Evolutionary conservation across 1,140 invertebrate genomes (phyloP), one percentile per base, ranked within the genome.

Genomic region (Brachionus sp.): DNA sequence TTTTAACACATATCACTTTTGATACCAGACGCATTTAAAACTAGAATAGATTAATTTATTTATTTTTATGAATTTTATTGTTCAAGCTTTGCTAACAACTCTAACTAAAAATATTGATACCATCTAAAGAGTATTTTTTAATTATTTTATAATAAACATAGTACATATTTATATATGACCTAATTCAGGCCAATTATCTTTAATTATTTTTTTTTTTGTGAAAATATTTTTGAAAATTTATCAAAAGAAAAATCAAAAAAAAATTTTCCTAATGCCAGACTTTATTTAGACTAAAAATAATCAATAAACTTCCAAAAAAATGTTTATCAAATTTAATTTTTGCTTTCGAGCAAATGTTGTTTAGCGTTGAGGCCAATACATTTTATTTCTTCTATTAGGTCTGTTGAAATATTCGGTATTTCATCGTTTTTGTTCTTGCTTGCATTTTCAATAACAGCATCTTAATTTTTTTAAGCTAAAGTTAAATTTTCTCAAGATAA

Each of bases 371-470:
- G 16, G 16, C 50, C 77, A 62, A 80, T 80, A 13, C 3, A 12
- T 62, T 35, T 35, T 13, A 80, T 62, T 35, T 80, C 77, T 62
- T 80, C 33, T 10, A 80, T 12, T 12, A 62, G 5, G 2, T 57
- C 50, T 16, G n/a, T 12, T 57, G 62, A 35, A 57, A 39, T 57
- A 16, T 57, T 80, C 25, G 46, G 5, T 23, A 10, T 12, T 37
- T 80, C 77, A 42, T 80, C 37, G 7, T 3, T 25, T 57, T 66
- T 80, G 19, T 9, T n/a, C 39, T 80, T 80, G 50, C 25, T 66
- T 64, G 57, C 50, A 80, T 44, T 80, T 25, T 80, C 77, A 80
- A 80, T 80, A 44, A 80, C 57, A 23, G 19, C 16, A 80, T 57
- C 77, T 80, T 13, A 62, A 29, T 33, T 33, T 5, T 23, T 37